Conservation (phyloP, 2,113 vertebrate species). For the Oenanthe melanoleuca region DNA sequence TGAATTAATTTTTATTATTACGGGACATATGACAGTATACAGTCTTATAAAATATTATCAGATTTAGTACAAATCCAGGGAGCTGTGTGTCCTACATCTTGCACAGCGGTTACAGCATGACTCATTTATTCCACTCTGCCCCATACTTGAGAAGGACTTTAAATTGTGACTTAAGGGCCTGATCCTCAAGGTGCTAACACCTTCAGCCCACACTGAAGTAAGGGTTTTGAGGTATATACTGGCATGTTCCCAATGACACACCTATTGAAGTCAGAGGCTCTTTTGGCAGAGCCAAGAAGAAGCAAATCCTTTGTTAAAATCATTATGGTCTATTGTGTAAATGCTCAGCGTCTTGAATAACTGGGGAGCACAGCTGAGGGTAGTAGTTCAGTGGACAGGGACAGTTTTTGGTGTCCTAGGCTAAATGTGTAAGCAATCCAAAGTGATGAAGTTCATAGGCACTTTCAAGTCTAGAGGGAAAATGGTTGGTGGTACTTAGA, state of each 20-base stretch:
- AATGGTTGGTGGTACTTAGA: not conserved
- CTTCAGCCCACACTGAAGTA: not conserved
- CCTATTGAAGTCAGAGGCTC: not conserved
- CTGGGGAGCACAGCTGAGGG: not conserved
- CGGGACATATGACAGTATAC: not conserved
- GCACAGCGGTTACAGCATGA: not conserved
- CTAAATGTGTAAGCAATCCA: not conserved
- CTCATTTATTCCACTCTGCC: not conserved
- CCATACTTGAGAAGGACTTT: not conserved
- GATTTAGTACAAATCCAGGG: slow-evolving; percentile 8
- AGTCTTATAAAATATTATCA: slow-evolving; percentile 38
- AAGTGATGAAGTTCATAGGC: not conserved
- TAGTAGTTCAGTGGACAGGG: not conserved
- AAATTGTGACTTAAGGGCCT: not conserved
- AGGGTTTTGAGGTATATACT: not conserved
- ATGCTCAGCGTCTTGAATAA: not conserved
- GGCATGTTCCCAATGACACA: not conserved
- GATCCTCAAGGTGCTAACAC: not conserved
- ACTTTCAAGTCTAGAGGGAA: not conserved
- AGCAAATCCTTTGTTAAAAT: not conserved
- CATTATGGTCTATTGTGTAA: not conserved
- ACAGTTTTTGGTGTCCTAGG: not conserved
- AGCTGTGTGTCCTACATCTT: slow-evolving; percentile 3
- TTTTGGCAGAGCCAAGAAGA: not conserved
- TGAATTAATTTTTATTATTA: slow-evolving; percentile 55